These are phyloP conservation scores for Aspidiotus rigidus DNA, from an alignment of 2,888 invertebrate genomes.

Conservation along the genomic window DNA sequence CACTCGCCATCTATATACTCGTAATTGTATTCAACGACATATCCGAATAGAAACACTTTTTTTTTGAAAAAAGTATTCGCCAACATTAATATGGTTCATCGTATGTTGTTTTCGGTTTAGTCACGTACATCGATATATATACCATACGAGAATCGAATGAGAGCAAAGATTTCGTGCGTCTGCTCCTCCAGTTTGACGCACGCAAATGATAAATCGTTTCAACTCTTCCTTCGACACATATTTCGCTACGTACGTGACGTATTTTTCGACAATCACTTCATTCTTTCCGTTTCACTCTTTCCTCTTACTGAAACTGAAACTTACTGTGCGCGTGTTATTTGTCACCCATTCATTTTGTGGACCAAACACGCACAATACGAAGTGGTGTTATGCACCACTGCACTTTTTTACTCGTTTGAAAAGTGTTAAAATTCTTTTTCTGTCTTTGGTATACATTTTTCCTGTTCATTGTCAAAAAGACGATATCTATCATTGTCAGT, in stretches of 20 bases:
- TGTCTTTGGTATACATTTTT: slow-evolving; percentile 25
- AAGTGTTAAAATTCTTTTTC: slow-evolving; percentile 31
- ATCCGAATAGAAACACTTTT: neutral
- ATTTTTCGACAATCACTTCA: too few species aligned
- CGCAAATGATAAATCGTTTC: slow-evolving; percentile 29
- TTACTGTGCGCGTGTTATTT: slow-evolving; percentile 13
- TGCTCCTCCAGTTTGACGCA: neutral
- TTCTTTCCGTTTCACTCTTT: neutral
- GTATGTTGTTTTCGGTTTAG: slow-evolving; percentile 29
- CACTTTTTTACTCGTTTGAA: slow-evolving; percentile 27
- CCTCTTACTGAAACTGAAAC: neutral
- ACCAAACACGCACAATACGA: neutral
- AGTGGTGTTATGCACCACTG: slow-evolving; percentile 1
- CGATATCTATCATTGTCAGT: slow-evolving; percentile 31
- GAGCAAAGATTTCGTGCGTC: neutral
- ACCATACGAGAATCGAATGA: too few species aligned
- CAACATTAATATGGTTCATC: slow-evolving; percentile 27
- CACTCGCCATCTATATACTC: neutral
- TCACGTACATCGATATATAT: slow-evolving; percentile 10
- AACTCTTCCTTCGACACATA: slow-evolving; percentile 30
- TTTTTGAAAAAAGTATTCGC: slow-evolving; percentile 3
- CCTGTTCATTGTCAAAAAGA: slow-evolving; percentile 25
- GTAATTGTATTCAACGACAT: neutral
- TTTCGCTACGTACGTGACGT: too few species aligned
- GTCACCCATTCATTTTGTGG: slow-evolving; percentile 6